Percentiles rank a stretch among this genome's conserved stretches.
phyloP scores from a whole-genome alignment of 2,113 vertebrate species.

The Calypte anna region DNA sequence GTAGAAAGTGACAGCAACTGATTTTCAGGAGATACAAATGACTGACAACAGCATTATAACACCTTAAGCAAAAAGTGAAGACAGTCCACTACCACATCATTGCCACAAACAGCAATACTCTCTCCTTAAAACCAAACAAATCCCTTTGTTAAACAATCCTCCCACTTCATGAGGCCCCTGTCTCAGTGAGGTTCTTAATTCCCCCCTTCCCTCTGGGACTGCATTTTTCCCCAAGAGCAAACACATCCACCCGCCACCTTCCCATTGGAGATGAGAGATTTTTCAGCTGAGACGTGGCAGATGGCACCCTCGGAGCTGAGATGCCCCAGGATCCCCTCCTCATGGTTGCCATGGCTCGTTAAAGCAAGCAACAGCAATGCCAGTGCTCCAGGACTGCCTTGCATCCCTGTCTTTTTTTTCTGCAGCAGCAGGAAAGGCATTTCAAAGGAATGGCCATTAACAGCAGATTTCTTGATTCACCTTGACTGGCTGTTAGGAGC shows the following conservation, averaged over 20 bases:
- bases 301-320: not conserved
- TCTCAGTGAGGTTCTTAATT: not conserved
- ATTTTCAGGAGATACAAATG: constrained; percentile 4
- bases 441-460: constrained; percentile 1
- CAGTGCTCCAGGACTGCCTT: not conserved
- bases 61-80: not conserved
- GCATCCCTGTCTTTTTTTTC: not conserved
- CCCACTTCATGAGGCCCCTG: not conserved
- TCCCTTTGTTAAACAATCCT: not conserved
- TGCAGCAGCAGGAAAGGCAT: not conserved
- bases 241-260: not conserved
- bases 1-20: not conserved
- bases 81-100: not conserved
- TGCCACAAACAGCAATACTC: not conserved
- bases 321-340: not conserved
- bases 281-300: not conserved
- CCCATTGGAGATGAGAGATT: rapidly evolving
- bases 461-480: not conserved
- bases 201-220: not conserved
- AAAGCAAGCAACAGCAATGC: not conserved
- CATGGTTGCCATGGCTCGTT: not conserved
- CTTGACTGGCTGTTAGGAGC: not conserved
- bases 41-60: not conserved
- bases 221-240: not conserved
- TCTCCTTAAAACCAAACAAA: not conserved